phyloP scores from a whole-genome alignment of 2,797 vertebrate genomes.

The Coilia nasus region DNA sequence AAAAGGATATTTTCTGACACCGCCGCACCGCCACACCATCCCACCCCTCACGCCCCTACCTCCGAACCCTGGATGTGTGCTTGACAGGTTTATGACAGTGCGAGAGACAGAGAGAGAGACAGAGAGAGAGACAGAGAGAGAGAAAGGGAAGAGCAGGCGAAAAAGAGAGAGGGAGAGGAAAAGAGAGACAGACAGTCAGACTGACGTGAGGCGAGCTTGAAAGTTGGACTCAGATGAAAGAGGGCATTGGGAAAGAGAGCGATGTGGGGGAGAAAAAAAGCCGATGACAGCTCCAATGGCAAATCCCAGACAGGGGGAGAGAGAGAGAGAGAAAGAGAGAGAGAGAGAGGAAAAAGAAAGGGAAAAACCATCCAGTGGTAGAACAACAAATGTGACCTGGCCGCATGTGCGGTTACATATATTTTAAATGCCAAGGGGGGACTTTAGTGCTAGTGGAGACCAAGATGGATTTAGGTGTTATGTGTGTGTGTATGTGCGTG shows the following conservation, averaged over 20 bases:
- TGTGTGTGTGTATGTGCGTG: not conserved
- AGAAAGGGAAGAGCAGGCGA: not conserved
- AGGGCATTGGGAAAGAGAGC: not conserved
- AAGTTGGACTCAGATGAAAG: slow-evolving; percentile 32
- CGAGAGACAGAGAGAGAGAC: not conserved
- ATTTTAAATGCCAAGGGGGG: slow-evolving; percentile 39
- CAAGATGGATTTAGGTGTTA: slow-evolving; percentile 15
- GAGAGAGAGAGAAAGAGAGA: not conserved
- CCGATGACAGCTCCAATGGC: slow-evolving; percentile 38
- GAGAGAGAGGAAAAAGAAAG: slow-evolving; percentile 5
- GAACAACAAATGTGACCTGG: slow-evolving; percentile 24
- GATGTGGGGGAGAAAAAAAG: slow-evolving; percentile 5
- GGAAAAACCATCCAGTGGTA: slow-evolving; percentile 25
- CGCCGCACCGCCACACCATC: not conserved
- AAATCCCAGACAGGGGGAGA: slow-evolving; percentile 19
- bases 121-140: not conserved
- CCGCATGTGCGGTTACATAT: slow-evolving; percentile 44
- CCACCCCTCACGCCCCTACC: slow-evolving; percentile 42
- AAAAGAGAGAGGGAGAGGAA: not conserved
- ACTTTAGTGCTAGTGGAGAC: slow-evolving; percentile 29
- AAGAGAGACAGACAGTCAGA: not conserved
- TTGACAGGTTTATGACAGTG: not conserved
- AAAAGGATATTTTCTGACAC: slow-evolving; percentile 54
- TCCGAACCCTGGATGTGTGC: slow-evolving; percentile 45
- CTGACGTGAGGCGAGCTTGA: slow-evolving; percentile 1